These are phyloP conservation scores for Luperina nickerlii DNA, from an alignment of 2,888 invertebrate species.

Conservation along the genomic window DNA sequence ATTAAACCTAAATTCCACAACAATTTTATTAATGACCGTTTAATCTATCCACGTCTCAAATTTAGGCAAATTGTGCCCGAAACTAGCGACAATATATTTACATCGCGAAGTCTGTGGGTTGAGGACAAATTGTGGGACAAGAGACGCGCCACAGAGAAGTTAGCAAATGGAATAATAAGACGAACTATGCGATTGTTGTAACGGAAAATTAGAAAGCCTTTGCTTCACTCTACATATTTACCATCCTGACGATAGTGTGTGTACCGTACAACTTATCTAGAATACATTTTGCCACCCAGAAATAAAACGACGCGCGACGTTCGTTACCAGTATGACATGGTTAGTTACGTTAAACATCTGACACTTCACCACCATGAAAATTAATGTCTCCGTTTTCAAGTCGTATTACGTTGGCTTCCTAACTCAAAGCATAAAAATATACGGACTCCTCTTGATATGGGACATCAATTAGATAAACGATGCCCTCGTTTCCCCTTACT, in stretches of 20 bases:
- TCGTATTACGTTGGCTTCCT: background rate
- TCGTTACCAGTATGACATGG: background rate
- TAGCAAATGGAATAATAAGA: slow-evolving; percentile 14
- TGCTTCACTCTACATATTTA: background rate
- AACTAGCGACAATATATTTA: slow-evolving; percentile 66
- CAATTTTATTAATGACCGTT: slow-evolving; percentile 60
- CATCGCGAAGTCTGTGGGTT: slow-evolving; percentile 62
- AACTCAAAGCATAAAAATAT: background rate
- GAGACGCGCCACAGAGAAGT: slow-evolving; percentile 16
- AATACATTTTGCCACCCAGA: background rate
- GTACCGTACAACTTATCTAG: background rate
- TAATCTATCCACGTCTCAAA: slow-evolving; percentile 59
- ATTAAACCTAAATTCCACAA: slow-evolving; percentile 51
- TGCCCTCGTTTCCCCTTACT: background rate
- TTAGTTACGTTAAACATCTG: too few relatives aligned
- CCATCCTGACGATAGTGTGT: background rate
- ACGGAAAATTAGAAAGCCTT: too few relatives aligned
- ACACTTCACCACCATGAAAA: too few relatives aligned
- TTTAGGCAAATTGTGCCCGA: slow-evolving; percentile 59
- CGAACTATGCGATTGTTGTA: background rate
- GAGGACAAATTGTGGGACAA: slow-evolving; percentile 62
- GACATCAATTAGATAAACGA: background rate
- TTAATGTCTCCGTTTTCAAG: background rate
- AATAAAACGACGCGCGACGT: background rate
- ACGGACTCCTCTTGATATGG: background rate